Base-by-base conservation (phyloP, 2,888 invertebrate genomes). In the Euplexia lucipara region DNA sequence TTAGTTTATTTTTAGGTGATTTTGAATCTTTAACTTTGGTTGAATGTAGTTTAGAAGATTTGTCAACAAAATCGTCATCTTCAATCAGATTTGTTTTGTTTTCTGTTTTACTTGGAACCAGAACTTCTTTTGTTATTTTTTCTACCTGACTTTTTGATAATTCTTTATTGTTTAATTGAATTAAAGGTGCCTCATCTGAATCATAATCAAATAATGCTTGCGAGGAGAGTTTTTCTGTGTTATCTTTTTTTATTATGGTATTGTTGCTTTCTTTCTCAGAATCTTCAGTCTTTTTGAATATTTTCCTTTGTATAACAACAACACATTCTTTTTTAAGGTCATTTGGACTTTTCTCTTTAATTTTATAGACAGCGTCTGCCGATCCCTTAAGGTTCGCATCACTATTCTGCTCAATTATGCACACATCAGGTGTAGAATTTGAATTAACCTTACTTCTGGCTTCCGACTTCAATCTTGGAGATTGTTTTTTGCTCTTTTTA, bases 291-390 rank as follows among this genome's bases (percentile, higher is more conserved):
- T 79, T 87, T 65, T 90, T 93, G 48, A 91, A 89, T 71, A 94
- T 84, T 75, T 92, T 92, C 65, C 90, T 94, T 73, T 95, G 94
- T 77, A 95, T 89, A 4, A 95, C 91, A 57, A 94, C 92, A 65
- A 94, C 85, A 71, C 95, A 95, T 86, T 95, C 92, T 80, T 92
- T 94, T n/a, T 88, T 88, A 4, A 95, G 83, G 37, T 94, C 90
- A 78, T 91, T 92, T 4, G 95, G 95, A 72, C 88, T 89, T 68
- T 75, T 89, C 63, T 83, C 75, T 76, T 86, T 85, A 5, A 52
- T 56, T 56, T 70, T 59, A 26, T 70, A 73, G 30, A 73, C 39
- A 22, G 60, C 26, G 22, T 74, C 60, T 53, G 60, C 30, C 3
- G 51, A 12, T 58, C 49, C 42, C n/a, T 14, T 26, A 12, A 5